phyloP scores from a whole-genome alignment of 2,797 vertebrate species.

The Remorina albescens region DNA sequence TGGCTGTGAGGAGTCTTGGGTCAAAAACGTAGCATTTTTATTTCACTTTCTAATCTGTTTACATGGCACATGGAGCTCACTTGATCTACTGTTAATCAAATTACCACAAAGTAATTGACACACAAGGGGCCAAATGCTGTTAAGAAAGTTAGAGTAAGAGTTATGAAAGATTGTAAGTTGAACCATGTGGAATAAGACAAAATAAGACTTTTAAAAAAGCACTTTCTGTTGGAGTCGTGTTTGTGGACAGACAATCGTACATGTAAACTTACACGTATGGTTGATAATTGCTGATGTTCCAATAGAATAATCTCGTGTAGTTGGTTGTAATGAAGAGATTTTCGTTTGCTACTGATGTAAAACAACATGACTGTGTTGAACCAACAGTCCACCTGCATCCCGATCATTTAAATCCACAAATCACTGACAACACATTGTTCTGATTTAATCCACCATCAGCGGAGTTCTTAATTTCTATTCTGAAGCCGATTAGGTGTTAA shows the following conservation, averaged over 20 bases:
- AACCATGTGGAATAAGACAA: background rate
- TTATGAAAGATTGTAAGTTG: background rate
- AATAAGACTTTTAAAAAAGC: too few relatives aligned
- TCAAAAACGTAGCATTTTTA: background rate
- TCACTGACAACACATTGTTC: too few relatives aligned
- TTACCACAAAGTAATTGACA: constrained; percentile 16
- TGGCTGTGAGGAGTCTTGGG: background rate
- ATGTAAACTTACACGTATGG: background rate
- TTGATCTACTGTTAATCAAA: background rate
- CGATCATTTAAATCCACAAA: too few relatives aligned
- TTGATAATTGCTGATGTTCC: background rate
- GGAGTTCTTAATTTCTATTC: background rate
- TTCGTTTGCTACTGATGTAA: background rate
- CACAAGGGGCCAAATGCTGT: background rate
- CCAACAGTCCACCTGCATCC: too few relatives aligned
- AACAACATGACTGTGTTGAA: background rate
- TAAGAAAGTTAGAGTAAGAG: too few relatives aligned
- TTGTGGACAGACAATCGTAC: background rate
- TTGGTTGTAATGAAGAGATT: background rate
- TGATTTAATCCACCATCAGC: background rate
- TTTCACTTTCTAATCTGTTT: background rate
- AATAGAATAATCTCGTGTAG: background rate
- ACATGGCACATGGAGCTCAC: background rate
- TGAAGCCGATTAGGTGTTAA: background rate
- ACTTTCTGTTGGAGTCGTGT: background rate